Evolutionary conservation across 2,888 invertebrate species (phyloP), one percentile per base, ranked within the genome.

Genomic region (Patella caerulea): DNA sequence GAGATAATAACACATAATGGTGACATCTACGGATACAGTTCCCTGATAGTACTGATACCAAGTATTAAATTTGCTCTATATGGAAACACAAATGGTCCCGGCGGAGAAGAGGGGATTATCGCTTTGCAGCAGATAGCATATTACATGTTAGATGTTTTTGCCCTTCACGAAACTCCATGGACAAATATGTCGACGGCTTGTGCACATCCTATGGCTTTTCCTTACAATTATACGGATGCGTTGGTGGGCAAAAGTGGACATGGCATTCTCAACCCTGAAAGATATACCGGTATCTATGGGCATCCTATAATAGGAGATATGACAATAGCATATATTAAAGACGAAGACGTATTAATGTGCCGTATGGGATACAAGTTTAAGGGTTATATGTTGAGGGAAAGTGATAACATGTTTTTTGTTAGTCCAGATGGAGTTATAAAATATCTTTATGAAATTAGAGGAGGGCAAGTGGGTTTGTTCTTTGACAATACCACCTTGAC

Each of bases 111-210:
- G 34, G 76, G 56, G 5, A 52, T 5, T 11, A 65, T 29, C 11
- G 76, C 76, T 29, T 59, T 29, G 72, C 19, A 55, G 29, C n/a
- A 19, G 29, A 72, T 76, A 17, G 52, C 65, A 54, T 76, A 72
- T 53, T 72, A 72, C 65, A 71, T 76, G 7, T 17, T 19, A 24
- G 76, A 76, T 65, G 12, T 24, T 65, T 19, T 76, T n/a, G 34
- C 34, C 15, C 55, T 75, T 29, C 71, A 71, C 56, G 70, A 75
- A 17, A 34, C 75, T 71, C 75, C 75, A 34, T 71, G 71, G 75
- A 29, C 56, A 14, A 55, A 75, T n/a, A 55, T 55, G 34, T 34
- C 75, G 2, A 19, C 71, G 15, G 75, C 71, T 15, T 75, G 75
- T n/a, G 52, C 75, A 45, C 45, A 45, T 45, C 45, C 45, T 7